These are phyloP conservation scores for Eueremaeus valkanovi DNA, from an alignment of 2,888 invertebrate genomes.

Conservation along the genomic window DNA sequence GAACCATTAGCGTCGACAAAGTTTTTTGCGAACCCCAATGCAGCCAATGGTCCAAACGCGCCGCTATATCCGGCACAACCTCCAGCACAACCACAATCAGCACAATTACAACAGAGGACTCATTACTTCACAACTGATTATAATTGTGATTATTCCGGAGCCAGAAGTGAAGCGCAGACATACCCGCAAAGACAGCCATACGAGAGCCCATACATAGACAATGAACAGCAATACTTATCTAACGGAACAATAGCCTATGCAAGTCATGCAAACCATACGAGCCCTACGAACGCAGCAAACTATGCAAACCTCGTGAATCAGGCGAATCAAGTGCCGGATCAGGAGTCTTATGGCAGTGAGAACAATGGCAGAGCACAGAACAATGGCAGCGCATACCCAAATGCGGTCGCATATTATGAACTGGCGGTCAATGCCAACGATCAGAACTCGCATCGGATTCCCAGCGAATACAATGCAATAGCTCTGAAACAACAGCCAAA, in stretches of 20 bases:
- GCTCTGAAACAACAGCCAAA: constrained; percentile 36
- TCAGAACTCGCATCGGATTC: constrained; percentile 36
- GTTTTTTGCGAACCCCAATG: constrained; percentile 1
- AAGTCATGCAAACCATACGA: constrained; percentile 22
- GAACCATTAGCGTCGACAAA: constrained; percentile 25
- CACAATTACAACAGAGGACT: constrained; percentile 7
- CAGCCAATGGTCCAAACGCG: constrained; percentile 9
- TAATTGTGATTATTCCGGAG: constrained; percentile 27
- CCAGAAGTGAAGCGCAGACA: constrained; percentile 19
- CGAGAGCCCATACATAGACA: constrained; percentile 27
- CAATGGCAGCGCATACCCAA: background rate
- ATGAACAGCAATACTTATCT: constrained; percentile 18
- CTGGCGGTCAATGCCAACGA: background rate
- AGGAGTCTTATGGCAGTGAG: constrained; percentile 10
- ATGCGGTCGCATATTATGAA: constrained; percentile 21
- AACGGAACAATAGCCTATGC: constrained; percentile 33
- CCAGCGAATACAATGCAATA: constrained; percentile 38
- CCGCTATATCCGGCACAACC: background rate
- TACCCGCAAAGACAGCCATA: constrained; percentile 17
- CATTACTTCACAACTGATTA: constrained; percentile 28
- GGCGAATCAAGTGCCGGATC: background rate
- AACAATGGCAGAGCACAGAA: background rate
- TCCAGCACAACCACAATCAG: constrained; percentile 2
- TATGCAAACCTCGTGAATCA: background rate
- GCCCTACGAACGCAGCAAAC: background rate